Base-by-base conservation (phyloP, 2,888 invertebrate genomes). In the Drosophila incognita region DNA sequence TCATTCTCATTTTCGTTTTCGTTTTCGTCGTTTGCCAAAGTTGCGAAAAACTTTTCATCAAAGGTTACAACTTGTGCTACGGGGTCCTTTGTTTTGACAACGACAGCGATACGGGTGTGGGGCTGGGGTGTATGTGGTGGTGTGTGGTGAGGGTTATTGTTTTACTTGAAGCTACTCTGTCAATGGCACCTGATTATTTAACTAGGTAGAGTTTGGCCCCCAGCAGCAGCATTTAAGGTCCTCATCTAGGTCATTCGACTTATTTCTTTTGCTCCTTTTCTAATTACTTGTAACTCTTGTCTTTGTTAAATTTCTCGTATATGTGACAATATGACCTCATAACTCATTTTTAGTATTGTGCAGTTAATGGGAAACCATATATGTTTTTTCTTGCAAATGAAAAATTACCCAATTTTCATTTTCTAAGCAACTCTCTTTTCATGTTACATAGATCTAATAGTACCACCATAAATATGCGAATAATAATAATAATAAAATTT, bases 41-140 rank as follows among this genome's bases (percentile, higher is more conserved):
- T 84, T 85, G 69, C 83, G 83, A 74, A 80, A 80, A 84, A 88
- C 86, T 88, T 88, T 84, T 88, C 84, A 83, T 84, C 84, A 88
- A 88, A 88, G 88, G 83, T 84, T 88, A 83, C 88, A 88, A 86
- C 81, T 85, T 84, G 58, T 71, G 72, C 69, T 74, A 57, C 68
- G 65, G 70, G 42, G 42, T 29, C 59, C 46, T 57, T 61, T 75
- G 76, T 68, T 68, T 53, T 73, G 65, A 63, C 49, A 46, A 27
- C 29, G 29, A 13, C 36, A 15, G 68, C 49, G 49, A 49, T 27
- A n/a, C 18, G 53, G 21, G 35, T 36, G 24, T 21, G 53, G 5
- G 24, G 27, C 18, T 24, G 4, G 5, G 5, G 4, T n/a, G 38
- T 13, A 13, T 52, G 33, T 52, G 21, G 31, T 15, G 56, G n/a